Conservation (phyloP, 2,797 vertebrate genomes). For the Furcifer pardalis region DNA sequence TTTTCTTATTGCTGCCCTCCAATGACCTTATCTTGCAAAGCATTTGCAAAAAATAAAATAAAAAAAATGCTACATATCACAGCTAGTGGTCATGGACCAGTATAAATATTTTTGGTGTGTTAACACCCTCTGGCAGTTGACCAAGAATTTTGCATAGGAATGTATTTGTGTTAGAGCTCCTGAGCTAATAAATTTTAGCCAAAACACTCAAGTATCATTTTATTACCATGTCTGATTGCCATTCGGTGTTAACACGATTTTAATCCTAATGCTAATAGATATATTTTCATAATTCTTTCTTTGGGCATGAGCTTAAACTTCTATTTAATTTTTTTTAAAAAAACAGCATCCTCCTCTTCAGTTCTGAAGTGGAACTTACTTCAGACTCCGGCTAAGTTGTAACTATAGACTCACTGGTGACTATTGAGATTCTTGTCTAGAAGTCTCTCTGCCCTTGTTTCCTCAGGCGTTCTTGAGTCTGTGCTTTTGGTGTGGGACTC, state of each 20-base stretch:
- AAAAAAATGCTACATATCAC: conserved; percentile 64
- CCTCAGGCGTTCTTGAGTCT: neutral
- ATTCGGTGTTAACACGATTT: conserved; percentile 54
- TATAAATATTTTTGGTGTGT: conserved; percentile 65
- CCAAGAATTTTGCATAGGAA: conserved; percentile 72
- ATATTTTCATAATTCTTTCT: conserved; percentile 62
- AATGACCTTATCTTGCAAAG: conserved; percentile 55
- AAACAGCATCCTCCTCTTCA: neutral
- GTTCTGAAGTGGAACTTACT: neutral
- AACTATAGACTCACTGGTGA: neutral
- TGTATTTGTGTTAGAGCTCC: conserved; percentile 64
- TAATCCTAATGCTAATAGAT: conserved; percentile 57
- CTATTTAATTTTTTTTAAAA: neutral
- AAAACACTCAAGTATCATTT: conserved; percentile 67
- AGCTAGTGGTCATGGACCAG: conserved; percentile 56
- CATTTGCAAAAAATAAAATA: conserved; percentile 74
- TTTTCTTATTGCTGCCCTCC: conserved; percentile 55
- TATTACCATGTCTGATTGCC: conserved; percentile 63
- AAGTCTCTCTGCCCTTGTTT: neutral
- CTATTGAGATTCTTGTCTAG: neutral
- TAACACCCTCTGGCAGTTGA: conserved; percentile 68
- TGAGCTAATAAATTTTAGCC: conserved; percentile 73
- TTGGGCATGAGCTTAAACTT: conserved; percentile 51
- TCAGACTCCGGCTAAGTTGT: neutral
- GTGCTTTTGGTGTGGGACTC: neutral